Evolutionary conservation across 2,888 invertebrate genomes (phyloP).

Genomic region (Mythimna pallens): DNA sequence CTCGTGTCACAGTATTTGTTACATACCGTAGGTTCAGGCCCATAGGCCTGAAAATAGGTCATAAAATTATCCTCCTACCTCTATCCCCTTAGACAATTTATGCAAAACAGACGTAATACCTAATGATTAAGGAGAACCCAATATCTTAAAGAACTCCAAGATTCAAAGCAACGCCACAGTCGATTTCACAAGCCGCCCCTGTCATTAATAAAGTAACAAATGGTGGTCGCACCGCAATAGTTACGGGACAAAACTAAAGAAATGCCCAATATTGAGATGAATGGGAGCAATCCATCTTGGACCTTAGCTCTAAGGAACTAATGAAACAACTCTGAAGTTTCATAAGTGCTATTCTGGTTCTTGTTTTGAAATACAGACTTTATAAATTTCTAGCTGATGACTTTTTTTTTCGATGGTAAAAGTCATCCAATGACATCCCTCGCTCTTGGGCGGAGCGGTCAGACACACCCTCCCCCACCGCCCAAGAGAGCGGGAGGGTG

Average conservation of each 20-base stretch:
- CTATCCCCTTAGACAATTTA: too few relatives aligned
- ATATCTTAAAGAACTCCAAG: not conserved
- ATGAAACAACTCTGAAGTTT: slow-evolving; percentile 48
- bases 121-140: not conserved
- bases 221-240: slow-evolving; percentile 44
- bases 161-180: slow-evolving; percentile 17
- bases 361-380: slow-evolving; percentile 4
- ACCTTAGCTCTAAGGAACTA: slow-evolving; percentile 42
- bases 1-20: too few relatives aligned
- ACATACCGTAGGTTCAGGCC: too few relatives aligned
- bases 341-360: slow-evolving; percentile 20
- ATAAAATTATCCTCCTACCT: too few relatives aligned
- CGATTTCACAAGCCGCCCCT: slow-evolving; percentile 40
- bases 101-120: not conserved
- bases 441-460: too few relatives aligned
- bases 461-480: too few relatives aligned
- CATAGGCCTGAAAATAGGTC: too few relatives aligned
- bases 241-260: slow-evolving; percentile 68
- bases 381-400: not conserved
- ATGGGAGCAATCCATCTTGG: slow-evolving; percentile 66
- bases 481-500: too few relatives aligned
- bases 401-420: too few relatives aligned
- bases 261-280: slow-evolving; percentile 67
- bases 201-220: slow-evolving; percentile 63
- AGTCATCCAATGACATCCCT: too few relatives aligned